Base-by-base conservation (phyloP, 2,113 vertebrate genomes). In the Tragelaphus imberbis region DNA sequence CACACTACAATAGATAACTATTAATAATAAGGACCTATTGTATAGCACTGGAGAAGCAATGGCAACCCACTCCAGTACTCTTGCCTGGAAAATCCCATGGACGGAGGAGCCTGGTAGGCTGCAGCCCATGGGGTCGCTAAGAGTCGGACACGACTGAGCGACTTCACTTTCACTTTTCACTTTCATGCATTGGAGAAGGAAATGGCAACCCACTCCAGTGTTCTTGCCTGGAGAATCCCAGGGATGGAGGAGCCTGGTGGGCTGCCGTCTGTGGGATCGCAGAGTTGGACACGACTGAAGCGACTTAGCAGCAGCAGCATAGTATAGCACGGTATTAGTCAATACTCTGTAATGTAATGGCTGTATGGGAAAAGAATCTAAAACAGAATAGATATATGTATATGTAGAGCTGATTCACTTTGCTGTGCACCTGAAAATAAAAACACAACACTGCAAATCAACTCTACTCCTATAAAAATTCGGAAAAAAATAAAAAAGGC, bases 401-500 rank as follows among this genome's bases (percentile, higher is more conserved):
- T 51, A 12, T 12, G 16, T 21, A 33, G 47, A 81, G 28, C 79
- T 81, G 79, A 51, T 33, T 81, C 47, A 51, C 79, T 51, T 81
- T 51, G 79, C 47, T 19, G 79, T 81, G 9, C 9, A 51, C 47
- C 79, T 81, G 47, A 33, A 21, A 51, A 19, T 51, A 33, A 81
- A 40, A 23, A 71, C 15, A 80, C 44, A 80, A 33, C 47, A 51
- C 47, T 51, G 16, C 16, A 51, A 51, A 51, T 81, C 28, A 81
- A 51, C 28, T 81, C 49, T 33, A 33, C 28, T 80, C 27, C 47
- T 17, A 21, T 51, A 81, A 33, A 81, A 81, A 81, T 33, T 80
- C 0, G 0, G 27, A 2, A 4, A 2, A 0, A 2, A 30, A 77
- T 28, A 47, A 19, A 91, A 75, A 81, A 55, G 33, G 55, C 23